These are phyloP conservation scores for Lepus americanus DNA, from an alignment of 2,113 vertebrate species.

Conservation along the genomic window DNA sequence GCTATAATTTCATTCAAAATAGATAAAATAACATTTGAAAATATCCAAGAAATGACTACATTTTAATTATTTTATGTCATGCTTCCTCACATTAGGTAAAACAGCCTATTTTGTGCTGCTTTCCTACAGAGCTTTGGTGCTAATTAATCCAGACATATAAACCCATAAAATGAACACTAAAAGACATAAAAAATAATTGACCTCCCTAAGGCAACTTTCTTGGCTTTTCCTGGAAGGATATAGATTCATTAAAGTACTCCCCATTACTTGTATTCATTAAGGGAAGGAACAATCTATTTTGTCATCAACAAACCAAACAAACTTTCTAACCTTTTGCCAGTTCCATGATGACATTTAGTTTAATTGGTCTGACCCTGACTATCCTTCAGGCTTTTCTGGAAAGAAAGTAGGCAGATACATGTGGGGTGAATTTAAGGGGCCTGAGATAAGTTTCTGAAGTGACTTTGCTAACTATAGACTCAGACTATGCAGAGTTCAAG, in stretches of 20 bases:
- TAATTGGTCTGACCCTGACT: constrained; percentile 72
- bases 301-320: constrained; percentile 74
- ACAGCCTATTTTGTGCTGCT: constrained; percentile 31
- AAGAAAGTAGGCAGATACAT: constrained; percentile 9
- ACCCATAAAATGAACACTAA: constrained; percentile 73
- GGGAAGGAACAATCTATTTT: constrained; percentile 75
- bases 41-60: neutral
- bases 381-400: constrained; percentile 22
- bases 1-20: neutral
- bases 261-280: constrained; percentile 75
- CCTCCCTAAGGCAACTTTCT: constrained; percentile 75
- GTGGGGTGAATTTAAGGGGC: constrained; percentile 44
- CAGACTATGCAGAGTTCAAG: constrained; percentile 4
- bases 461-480: neutral
- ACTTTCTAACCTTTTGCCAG: constrained; percentile 72
- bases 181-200: constrained; percentile 83
- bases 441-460: neutral
- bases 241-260: constrained; percentile 76
- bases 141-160: constrained; percentile 75
- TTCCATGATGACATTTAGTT: constrained; percentile 55
- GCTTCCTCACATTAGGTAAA: constrained; percentile 63
- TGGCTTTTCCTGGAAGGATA: constrained; percentile 53
- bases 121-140: constrained; percentile 35
- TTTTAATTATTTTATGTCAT: constrained; percentile 73
- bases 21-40: neutral